Evolutionary conservation across 2,888 invertebrate species (phyloP), one percentile per base, ranked within the genome.

Genomic region (Drosophila rubida): DNA sequence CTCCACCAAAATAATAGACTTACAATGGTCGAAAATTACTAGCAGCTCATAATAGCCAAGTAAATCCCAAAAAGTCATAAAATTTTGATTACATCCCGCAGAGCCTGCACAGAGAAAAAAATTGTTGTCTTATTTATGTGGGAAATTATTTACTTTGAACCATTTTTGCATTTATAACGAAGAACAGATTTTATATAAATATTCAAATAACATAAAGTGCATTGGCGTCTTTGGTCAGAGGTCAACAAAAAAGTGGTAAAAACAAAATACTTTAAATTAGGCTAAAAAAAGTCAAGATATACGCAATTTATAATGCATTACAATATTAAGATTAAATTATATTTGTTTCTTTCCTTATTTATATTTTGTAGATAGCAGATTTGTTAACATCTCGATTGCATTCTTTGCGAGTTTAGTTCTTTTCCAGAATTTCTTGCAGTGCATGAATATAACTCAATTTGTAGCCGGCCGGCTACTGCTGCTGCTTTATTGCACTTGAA

Each of bases 401-500:
- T 9, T 11, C 25, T 14, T 4, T 3, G 7, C n/a, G 8, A 16
- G 11, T n/a, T 13, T 27, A 3, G 19, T 19, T 16, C n/a, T 41
- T 2, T 9, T 39, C 35, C 5, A 0, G 4, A 1, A 2, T 44
- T 51, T 50, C 7, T 44, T 42, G 13, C 42, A 53, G 54, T 60
- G 60, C 11, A 37, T 25, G 35, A 2, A 45, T 37, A 39, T 60
- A 49, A 14, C 32, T 44, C 13, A 4, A 39, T 60, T 32, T n/a
- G 6, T 44, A 51, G 45, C 45, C 54, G 49, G 63, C 71, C 71
- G 48, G 54, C 68, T 13, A 45, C 48, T 14, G 35, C 7, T 45
- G 35, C 7, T 45, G 86, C 30, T n/a, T 9, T 6, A 19, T 13
- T 54, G 54, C 88, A 87, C 88, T 89, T 88, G 88, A 88, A 82